phyloP scores from a whole-genome alignment of 2,888 invertebrate genomes.

The Phengaris alcon region DNA sequence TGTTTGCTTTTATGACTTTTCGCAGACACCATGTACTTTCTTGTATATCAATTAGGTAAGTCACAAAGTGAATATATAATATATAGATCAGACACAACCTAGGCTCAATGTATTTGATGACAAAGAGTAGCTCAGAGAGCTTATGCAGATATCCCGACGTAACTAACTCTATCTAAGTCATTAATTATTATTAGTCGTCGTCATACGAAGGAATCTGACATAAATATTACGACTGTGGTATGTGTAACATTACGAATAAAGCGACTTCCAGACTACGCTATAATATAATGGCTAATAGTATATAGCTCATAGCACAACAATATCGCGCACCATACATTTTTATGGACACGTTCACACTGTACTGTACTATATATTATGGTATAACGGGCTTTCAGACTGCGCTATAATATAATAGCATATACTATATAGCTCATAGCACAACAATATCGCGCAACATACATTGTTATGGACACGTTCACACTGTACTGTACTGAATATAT shows the following conservation, averaged over 20 bases:
- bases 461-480: too few relatives aligned
- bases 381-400: too few relatives aligned
- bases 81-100: neutral
- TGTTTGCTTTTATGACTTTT: neutral
- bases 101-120: conserved; percentile 4
- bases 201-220: neutral
- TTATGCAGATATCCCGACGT: neutral
- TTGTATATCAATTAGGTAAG: neutral
- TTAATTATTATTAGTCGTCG: neutral
- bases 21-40: neutral
- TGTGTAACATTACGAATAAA: neutral
- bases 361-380: too few relatives aligned
- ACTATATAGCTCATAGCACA: too few relatives aligned
- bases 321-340: too few relatives aligned
- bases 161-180: neutral
- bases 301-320: too few relatives aligned
- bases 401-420: too few relatives aligned
- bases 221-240: neutral
- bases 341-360: too few relatives aligned
- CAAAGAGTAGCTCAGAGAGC: conserved; percentile 5
- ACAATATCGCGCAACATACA: too few relatives aligned
- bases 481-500: too few relatives aligned
- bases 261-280: too few relatives aligned
- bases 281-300: too few relatives aligned
- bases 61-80: conserved; percentile 4